phyloP scores from a whole-genome alignment of 2,888 invertebrate species.

The Eupithecia inturbata region DNA sequence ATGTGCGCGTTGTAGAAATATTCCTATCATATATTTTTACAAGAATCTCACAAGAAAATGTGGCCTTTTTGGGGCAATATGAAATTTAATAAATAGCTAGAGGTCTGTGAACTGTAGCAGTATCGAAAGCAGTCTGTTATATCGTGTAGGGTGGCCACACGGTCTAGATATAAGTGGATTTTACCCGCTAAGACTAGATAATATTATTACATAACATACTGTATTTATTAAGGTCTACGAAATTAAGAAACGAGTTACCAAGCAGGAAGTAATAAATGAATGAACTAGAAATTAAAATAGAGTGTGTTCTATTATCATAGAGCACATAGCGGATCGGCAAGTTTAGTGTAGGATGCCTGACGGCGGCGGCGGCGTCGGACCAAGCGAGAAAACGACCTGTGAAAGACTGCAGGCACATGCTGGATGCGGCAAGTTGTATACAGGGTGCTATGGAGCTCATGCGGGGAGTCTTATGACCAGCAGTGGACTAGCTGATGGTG shows the following conservation, averaged over 20 bases:
- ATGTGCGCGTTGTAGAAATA: background rate
- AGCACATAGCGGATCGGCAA: too few species aligned
- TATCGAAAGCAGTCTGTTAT: conserved; percentile 29
- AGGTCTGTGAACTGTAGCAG: conserved; percentile 36
- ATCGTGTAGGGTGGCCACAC: conserved; percentile 21
- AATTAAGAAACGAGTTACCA: too few species aligned
- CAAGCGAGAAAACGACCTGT: background rate
- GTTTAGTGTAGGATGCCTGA: too few species aligned
- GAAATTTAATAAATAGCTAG: conserved; percentile 42
- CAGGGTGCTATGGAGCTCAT: background rate
- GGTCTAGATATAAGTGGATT: background rate
- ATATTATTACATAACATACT: too few species aligned
- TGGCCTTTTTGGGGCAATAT: conserved; percentile 30
- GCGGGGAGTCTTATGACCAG: background rate
- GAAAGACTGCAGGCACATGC: background rate
- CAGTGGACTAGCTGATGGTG: too few species aligned
- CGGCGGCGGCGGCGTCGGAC: too few species aligned
- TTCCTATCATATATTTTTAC: background rate
- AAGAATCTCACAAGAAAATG: conserved; percentile 10
- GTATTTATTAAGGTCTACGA: too few species aligned
- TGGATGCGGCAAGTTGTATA: background rate
- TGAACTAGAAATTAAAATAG: too few species aligned
- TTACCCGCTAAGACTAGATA: background rate
- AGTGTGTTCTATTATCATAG: too few species aligned
- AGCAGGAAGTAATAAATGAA: too few species aligned